A percentile compares a stretch with the other conserved stretches of the same genome.
Evolutionary conservation across 2,113 vertebrate species (phyloP).

Genomic region (Amblyopsis rosae): DNA sequence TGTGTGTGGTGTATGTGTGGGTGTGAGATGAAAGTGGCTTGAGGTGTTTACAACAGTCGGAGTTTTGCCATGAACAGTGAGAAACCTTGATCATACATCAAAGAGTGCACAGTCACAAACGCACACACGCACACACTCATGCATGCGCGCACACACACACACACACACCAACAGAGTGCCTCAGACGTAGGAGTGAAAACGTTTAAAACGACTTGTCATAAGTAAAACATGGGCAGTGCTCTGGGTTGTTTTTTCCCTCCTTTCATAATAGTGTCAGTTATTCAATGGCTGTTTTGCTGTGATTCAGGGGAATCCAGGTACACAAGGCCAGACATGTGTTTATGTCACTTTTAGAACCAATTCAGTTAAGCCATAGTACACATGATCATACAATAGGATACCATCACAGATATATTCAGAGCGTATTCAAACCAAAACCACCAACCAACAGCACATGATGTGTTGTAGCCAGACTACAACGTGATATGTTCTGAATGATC

Average conservation of each 20-base stretch:
- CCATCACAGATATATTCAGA: background rate
- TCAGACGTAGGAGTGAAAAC: conserved; percentile 33
- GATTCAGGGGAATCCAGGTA: background rate
- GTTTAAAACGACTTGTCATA: conserved; percentile 37
- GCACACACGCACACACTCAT: conserved; percentile 5
- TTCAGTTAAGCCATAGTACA: background rate
- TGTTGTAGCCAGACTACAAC: too few relatives aligned
- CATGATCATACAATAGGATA: background rate
- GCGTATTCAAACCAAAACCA: too few relatives aligned
- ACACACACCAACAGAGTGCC: background rate
- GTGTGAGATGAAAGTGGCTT: conserved; percentile 59
- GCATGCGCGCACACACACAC: conserved; percentile 8
- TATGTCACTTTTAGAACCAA: background rate
- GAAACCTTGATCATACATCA: conserved; percentile 72
- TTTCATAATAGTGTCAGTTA: background rate
- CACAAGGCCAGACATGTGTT: background rate
- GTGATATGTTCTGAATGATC: too few relatives aligned
- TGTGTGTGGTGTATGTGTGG: background rate
- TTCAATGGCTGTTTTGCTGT: background rate
- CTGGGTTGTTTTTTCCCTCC: background rate
- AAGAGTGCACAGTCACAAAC: conserved; percentile 48
- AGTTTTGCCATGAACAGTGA: conserved; percentile 64
- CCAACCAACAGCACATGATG: too few relatives aligned
- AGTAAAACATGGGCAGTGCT: conserved; percentile 7
- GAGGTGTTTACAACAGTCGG: conserved; percentile 52